Evolutionary conservation across 2,113 vertebrate genomes (phyloP).

Genomic region (Empidonax traillii): DNA sequence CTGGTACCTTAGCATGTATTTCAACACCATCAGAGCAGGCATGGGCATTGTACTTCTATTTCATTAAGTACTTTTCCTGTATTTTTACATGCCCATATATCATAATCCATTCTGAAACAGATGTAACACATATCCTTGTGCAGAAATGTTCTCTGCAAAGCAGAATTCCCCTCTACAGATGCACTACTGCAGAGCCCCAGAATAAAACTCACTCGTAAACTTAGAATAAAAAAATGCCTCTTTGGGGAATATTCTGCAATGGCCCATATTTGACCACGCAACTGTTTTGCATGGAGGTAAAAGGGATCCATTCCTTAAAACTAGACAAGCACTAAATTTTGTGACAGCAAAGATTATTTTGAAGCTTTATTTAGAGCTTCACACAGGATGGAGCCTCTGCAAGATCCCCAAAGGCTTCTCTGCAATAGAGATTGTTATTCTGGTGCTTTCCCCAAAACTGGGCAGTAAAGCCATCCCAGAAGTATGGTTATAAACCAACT

Average conservation of each 20-base stretch:
- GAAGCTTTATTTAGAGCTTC: background rate
- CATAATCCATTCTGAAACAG: background rate
- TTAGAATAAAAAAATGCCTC: background rate
- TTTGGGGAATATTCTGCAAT: background rate
- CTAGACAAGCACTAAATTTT: background rate
- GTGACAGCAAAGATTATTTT: background rate
- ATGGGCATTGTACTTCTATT: background rate
- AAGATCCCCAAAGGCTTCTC: background rate
- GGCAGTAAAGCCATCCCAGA: background rate
- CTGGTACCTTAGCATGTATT: background rate
- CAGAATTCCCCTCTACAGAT: background rate
- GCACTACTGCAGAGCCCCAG: background rate
- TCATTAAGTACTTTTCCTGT: background rate
- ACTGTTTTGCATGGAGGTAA: fast-evolving
- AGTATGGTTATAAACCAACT: background rate
- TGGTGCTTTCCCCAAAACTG: background rate
- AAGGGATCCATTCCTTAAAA: background rate
- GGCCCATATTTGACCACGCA: background rate
- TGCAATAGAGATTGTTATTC: background rate
- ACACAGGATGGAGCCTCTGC: background rate
- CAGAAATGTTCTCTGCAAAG: background rate
- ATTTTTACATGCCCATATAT: background rate
- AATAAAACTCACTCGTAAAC: background rate
- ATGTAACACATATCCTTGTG: background rate
- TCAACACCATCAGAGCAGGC: background rate